Percentiles rank a stretch among this genome's conserved stretches.
phyloP scores from a whole-genome alignment of 2,888 invertebrate genomes.

The Microctonus hyperodae region DNA sequence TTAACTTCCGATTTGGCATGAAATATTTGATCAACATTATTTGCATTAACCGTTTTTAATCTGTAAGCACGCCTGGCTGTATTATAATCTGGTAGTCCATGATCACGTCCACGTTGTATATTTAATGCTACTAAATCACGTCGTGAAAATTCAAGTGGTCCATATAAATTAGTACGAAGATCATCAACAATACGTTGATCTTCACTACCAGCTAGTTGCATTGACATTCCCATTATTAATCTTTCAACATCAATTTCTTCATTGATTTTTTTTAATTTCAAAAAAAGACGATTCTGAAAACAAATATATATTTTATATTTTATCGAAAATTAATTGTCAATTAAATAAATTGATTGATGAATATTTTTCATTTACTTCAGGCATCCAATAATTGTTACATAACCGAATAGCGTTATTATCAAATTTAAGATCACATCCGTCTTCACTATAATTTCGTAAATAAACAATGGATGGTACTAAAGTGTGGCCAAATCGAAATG shows the following conservation, averaged over 20 bases:
- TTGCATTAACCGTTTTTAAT: conserved; percentile 49
- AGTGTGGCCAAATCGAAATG: conserved; percentile 70
- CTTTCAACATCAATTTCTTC: conserved; percentile 64
- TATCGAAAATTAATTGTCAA: neutral
- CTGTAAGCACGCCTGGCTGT: conserved; percentile 66
- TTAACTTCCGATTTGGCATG: conserved; percentile 33
- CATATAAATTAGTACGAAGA: conserved; percentile 66
- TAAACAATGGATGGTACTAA: conserved; percentile 67
- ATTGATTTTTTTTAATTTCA: conserved; percentile 30
- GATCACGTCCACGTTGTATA: conserved; percentile 67
- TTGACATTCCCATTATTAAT: conserved; percentile 67
- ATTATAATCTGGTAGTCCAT: conserved; percentile 70
- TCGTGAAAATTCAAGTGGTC: conserved; percentile 68
- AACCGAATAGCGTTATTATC: conserved; percentile 61
- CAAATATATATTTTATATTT: conserved; percentile 22
- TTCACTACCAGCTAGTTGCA: conserved; percentile 66
- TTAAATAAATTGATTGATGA: neutral
- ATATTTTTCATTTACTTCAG: conserved; percentile 55
- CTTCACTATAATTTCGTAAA: conserved; percentile 61
- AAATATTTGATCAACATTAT: neutral
- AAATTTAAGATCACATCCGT: conserved; percentile 54
- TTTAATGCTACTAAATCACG: conserved; percentile 69
- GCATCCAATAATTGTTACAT: conserved; percentile 67
- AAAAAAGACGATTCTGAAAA: conserved; percentile 46
- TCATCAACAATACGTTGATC: conserved; percentile 67